These are phyloP conservation scores for Augochlorella aurata DNA, from an alignment of 2,888 invertebrate genomes.

Conservation along the genomic window DNA sequence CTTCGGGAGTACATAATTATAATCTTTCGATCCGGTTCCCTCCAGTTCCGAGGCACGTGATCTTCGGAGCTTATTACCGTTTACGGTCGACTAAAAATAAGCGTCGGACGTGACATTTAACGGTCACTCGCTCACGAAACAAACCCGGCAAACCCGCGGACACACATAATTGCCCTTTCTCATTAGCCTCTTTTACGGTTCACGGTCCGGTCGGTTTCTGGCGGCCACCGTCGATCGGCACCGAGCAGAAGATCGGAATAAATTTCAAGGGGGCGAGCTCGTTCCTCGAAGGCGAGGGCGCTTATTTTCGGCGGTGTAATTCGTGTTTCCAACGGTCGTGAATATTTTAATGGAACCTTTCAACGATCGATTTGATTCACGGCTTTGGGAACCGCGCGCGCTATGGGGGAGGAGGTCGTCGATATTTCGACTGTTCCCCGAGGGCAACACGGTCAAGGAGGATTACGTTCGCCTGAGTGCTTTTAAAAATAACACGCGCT, in stretches of 20 bases:
- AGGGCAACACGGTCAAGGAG: conserved; percentile 11
- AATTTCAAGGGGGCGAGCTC: conserved; percentile 26
- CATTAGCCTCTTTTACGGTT: conserved; percentile 66
- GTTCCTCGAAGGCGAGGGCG: neutral
- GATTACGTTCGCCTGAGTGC: conserved; percentile 13
- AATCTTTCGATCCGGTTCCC: neutral
- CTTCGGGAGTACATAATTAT: neutral
- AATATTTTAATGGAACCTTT: conserved; percentile 4
- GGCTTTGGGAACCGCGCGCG: neutral
- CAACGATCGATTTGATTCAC: neutral
- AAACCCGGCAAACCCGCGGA: conserved; percentile 36
- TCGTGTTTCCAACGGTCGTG: neutral
- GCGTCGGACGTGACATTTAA: conserved; percentile 62
- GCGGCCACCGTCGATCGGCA: conserved; percentile 39
- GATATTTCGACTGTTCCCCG: conserved; percentile 7
- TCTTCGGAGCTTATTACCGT: conserved; percentile 13
- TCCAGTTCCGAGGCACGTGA: conserved; percentile 1
- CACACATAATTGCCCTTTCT: conserved; percentile 64
- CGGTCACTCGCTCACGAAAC: conserved; percentile 57
- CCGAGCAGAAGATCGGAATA: conserved; percentile 44
- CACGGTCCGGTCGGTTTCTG: conserved; percentile 53
- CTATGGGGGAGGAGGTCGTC: neutral
- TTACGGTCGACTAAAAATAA: conserved; percentile 60
- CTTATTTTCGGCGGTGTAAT: neutral
- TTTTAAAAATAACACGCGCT: conserved; percentile 16